These are phyloP conservation scores for Andrena marginata DNA, from an alignment of 2,888 invertebrate genomes.

Conservation along the genomic window DNA sequence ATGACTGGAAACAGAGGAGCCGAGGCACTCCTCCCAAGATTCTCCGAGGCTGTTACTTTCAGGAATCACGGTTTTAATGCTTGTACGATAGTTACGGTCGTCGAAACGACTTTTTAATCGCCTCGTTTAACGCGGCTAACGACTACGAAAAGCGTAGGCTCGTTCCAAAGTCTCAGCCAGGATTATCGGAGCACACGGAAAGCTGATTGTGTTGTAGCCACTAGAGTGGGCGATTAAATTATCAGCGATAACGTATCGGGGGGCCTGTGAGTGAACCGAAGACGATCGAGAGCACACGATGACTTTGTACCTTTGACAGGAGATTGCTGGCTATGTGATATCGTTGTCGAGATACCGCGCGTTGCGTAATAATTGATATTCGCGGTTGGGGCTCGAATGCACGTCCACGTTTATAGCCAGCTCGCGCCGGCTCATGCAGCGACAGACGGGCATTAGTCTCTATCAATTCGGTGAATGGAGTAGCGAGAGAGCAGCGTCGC, in stretches of 20 bases:
- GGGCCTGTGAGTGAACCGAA: background rate
- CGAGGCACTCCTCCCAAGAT: background rate
- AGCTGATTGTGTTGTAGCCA: background rate
- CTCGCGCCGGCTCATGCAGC: slow-evolving; percentile 30
- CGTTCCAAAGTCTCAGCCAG: background rate
- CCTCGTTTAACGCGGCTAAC: slow-evolving; percentile 16
- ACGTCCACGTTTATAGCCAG: slow-evolving; percentile 1
- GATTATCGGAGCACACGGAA: background rate
- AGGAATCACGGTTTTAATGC: slow-evolving; percentile 12
- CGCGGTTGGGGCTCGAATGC: too few relatives aligned
- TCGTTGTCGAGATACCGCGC: background rate
- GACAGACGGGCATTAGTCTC: slow-evolving; percentile 71
- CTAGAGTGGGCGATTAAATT: background rate
- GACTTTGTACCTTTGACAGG: too few relatives aligned
- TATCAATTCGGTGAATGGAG: slow-evolving; percentile 74
- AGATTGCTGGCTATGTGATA: too few relatives aligned
- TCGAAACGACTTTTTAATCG: slow-evolving; percentile 33
- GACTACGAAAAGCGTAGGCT: slow-evolving; percentile 10
- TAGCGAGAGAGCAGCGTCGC: slow-evolving; percentile 45
- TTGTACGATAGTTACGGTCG: slow-evolving; percentile 22
- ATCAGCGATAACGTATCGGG: background rate
- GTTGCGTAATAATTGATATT: background rate
- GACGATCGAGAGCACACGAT: too few relatives aligned
- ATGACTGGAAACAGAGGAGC: background rate
- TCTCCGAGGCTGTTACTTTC: slow-evolving; percentile 1